Conservation (phyloP, 2,797 vertebrate genomes). For the Phrynocephalus forsythii region DNA sequence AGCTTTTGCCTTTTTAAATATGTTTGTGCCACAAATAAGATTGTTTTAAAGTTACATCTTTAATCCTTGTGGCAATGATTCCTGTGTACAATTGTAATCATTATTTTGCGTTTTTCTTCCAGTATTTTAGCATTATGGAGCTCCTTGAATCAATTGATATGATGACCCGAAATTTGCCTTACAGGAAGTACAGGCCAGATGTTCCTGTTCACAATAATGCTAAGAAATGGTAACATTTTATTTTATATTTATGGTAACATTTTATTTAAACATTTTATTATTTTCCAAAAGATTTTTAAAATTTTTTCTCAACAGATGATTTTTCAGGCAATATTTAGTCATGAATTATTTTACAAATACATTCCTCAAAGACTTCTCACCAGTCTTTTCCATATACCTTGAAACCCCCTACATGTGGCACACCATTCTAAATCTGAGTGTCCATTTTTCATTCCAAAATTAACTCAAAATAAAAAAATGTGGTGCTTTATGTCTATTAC, state of each 20-base stretch:
- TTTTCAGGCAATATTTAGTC: background rate
- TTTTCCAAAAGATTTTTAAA: slow-evolving; percentile 13
- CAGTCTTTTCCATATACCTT: background rate
- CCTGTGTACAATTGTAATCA: background rate
- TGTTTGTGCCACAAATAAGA: background rate
- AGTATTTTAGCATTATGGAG: slow-evolving; percentile 98
- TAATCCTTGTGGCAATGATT: background rate
- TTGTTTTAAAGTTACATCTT: background rate
- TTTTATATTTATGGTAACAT: too few species aligned
- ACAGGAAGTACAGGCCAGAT: slow-evolving; percentile 91
- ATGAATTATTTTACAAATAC: background rate
- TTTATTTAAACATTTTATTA: background rate
- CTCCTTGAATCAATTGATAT: slow-evolving; percentile 94
- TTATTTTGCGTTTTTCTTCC: slow-evolving; percentile 32
- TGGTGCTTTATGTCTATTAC: too few species aligned
- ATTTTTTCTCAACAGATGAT: background rate
- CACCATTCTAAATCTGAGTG: background rate
- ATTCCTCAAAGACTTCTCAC: background rate
- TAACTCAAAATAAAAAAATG: background rate
- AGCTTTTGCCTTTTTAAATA: background rate
- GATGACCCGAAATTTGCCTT: slow-evolving; percentile 96
- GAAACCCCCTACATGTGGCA: background rate
- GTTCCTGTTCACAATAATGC: slow-evolving; percentile 85
- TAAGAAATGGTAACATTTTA: slow-evolving; percentile 82
- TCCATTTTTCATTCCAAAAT: background rate